Base-by-base conservation (phyloP, 2,797 vertebrate species). In the Streptopelia turtur region DNA sequence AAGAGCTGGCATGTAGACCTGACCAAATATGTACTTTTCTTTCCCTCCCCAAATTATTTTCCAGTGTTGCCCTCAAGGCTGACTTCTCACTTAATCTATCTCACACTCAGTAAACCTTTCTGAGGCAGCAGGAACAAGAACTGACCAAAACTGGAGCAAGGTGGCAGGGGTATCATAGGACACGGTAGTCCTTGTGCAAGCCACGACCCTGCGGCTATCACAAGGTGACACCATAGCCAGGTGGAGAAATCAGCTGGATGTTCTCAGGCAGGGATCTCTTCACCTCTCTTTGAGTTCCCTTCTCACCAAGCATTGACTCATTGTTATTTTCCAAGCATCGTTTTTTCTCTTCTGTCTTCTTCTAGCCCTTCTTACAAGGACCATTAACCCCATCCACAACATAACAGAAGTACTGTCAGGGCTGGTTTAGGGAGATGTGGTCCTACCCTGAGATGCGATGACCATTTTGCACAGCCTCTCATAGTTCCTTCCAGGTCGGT, bases 1-100 rank as follows among this genome's bases (percentile, higher is more conserved):
- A 94, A 93, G 93, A 94, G 14, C 63, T 91, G 79, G 79, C 85
- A 60, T 9, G 79, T 72, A 94, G 66, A 69, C 39, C 47, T 86
- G 66, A 66, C 76, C 56, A 93, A 83, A 88, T 39, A 79, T 1
- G 10, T 55, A 41, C 37, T 85, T 83, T 69, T 69, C 35, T 87
- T 85, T 53, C 43, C 47, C 47, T 65, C 35, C 30, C 33, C 35
- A 86, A 82, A 91, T 89, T 76, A 88, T 76, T 86, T 91, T 74
- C 43, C 76, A 77, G 21, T 41, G 16, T 63, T 87, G 47, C 15
- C 57, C 72, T 90, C 52, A 84, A 79, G 82, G 61, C 39, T 91
- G 77, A 76, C 59, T 94, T 95, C 60, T 86, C 11, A 2, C 61
- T 45, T 87, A 45, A 4, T 72, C 17, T 20, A 8, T 83, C 78